A percentile compares a stretch with the other conserved stretches of the same genome.
These are phyloP conservation scores for Syrphus vitripennis DNA, from an alignment of 2,888 invertebrate species.

Conservation along the genomic window DNA sequence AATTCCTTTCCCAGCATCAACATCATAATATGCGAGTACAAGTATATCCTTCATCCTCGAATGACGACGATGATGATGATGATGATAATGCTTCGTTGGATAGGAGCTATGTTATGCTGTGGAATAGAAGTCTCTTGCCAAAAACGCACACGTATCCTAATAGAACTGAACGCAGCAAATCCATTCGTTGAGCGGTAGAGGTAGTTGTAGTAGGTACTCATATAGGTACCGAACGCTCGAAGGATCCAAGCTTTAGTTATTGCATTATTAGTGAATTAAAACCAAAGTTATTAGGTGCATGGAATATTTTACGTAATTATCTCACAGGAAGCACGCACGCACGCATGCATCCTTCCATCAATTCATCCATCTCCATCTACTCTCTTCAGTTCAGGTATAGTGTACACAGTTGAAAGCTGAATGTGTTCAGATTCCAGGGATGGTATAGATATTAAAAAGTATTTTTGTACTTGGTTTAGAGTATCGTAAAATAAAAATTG, in stretches of 20 bases:
- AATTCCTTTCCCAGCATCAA: conserved; percentile 52
- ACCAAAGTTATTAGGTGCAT: conserved; percentile 72
- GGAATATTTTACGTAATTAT: conserved; percentile 72
- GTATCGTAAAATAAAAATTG: too few species aligned
- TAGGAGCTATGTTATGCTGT: not conserved
- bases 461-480: not conserved
- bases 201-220: not conserved
- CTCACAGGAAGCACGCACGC: conserved; percentile 70
- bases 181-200: conserved; percentile 28
- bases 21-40: conserved; percentile 26
- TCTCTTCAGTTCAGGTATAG: not conserved
- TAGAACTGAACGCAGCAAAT: conserved; percentile 55
- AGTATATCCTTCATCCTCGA: conserved; percentile 56
- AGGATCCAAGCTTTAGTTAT: conserved; percentile 66
- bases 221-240: conserved; percentile 40
- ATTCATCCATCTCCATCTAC: conserved; percentile 38
- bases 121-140: conserved; percentile 26
- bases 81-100: conserved; percentile 19
- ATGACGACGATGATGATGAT: conserved; percentile 21
- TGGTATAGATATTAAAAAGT: not conserved
- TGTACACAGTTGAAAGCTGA: too few species aligned
- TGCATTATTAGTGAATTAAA: conserved; percentile 72
- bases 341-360: conserved; percentile 64
- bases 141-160: conserved; percentile 51
- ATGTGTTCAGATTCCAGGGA: conserved; percentile 12